Evolutionary conservation across 1,140 invertebrate species (phyloP), one percentile per base, ranked within the genome.

Genomic region (Drosophila burlai): DNA sequence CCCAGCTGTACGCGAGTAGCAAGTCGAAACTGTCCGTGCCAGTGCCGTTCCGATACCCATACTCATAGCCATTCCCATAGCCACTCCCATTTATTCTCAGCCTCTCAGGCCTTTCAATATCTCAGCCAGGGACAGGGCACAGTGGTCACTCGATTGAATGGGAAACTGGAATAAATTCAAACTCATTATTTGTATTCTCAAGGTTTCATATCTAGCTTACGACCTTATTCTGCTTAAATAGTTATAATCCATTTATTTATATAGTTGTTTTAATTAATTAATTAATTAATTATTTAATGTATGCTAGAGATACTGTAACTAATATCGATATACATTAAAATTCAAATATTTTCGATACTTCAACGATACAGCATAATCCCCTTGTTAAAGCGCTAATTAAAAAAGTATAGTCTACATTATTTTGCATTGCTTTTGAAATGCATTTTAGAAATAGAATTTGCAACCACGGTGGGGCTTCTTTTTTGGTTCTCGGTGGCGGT

Each of bases 11-110:
- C 79, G 73, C 65, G 80, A 62, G 58, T 26, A 40, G 76, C 76
- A 72, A 77, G 54, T 45, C 50, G 58, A 61, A 69, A 63, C 45
- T 76, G 63, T 77, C 74, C 74, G 65, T 78, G 75, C 52, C 73
- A 58, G 57, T 50, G 45, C 24, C 46, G 34, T 50, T 71, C 55
- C 15, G 43, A 50, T 55, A 34, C 72, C 31, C 24, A 61, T 55
- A 34, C 72, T 24, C 24, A 61, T 50, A 52, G 18, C 59, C 55
- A 62, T 78, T 57, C 24, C n/a, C 60, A 57, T 36, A 16, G 38
- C 46, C 74, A 54, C 18, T 26, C 18, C 72, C 49, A 60, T 43
- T 21, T 63, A 58, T 60, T 59, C 29, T 24, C 38, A 24, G 38
- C 34, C 40, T 26, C 26, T 36, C 24, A 21, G 62, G 62, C 46